phyloP scores from a whole-genome alignment of 2,113 vertebrate genomes.

The Rissa tridactyla region DNA sequence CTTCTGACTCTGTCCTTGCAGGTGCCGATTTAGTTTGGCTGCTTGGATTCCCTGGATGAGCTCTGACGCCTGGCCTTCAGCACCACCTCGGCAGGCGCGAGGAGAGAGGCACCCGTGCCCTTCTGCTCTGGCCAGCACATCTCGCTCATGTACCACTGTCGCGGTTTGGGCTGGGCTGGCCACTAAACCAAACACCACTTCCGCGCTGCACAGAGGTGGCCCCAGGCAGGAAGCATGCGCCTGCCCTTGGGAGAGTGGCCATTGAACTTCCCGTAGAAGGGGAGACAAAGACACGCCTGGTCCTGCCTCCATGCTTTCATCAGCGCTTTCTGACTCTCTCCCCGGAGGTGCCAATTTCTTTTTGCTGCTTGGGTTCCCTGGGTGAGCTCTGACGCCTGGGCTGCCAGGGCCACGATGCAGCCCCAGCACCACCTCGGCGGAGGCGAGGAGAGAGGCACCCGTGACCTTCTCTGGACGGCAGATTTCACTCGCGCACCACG shows the following conservation, averaged over 20 bases:
- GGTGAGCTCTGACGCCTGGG: not conserved
- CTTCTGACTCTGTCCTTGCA: not conserved
- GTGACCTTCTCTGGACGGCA: not conserved
- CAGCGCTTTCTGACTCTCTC: not conserved
- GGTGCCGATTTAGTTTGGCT: not conserved
- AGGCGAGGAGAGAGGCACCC: not conserved
- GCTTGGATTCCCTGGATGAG: no score
- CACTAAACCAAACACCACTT: not conserved
- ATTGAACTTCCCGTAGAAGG: not conserved
- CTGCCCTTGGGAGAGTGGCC: not conserved
- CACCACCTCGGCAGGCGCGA: not conserved
- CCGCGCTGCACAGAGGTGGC: not conserved
- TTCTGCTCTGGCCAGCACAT: not conserved
- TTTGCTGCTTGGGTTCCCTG: not conserved
- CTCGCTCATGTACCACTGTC: no score
- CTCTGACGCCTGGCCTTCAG: no score
- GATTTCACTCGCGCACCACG: not conserved
- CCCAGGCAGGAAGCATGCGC: not conserved
- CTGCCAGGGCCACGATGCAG: not conserved
- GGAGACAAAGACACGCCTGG: not conserved
- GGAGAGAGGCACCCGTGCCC: not conserved
- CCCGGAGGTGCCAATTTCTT: not conserved
- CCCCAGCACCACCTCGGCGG: not conserved
- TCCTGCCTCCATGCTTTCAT: not conserved
- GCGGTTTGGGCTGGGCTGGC: no score